Evolutionary conservation across 2,888 invertebrate genomes (phyloP).

Genomic region (Vandiemenella viatica): DNA sequence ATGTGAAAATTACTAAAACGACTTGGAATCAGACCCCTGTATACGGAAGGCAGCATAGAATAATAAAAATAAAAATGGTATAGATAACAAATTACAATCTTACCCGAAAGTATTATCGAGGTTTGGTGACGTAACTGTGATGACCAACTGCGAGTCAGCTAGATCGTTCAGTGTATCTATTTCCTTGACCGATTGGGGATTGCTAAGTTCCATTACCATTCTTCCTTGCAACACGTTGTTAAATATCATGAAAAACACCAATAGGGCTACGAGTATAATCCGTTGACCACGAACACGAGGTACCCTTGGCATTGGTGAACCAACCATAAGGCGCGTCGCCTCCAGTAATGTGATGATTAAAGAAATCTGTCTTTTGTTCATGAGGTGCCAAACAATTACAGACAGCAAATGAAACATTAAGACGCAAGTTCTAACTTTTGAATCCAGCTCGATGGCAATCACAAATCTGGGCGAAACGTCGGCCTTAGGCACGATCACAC

Average conservation of each 20-base stretch:
- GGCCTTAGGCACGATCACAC: slow-evolving; percentile 31
- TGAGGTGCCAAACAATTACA: neutral
- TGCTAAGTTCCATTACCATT: slow-evolving; percentile 29
- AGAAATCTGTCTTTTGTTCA: neutral
- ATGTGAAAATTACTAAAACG: too few relatives aligned
- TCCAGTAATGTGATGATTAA: slow-evolving; percentile 17
- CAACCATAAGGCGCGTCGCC: slow-evolving; percentile 27
- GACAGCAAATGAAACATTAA: neutral
- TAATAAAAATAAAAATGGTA: too few relatives aligned
- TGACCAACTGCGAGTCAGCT: slow-evolving; percentile 27
- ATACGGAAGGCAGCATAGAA: too few relatives aligned
- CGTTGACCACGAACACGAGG: slow-evolving; percentile 27
- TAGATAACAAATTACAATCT: too few relatives aligned
- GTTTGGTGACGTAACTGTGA: slow-evolving; percentile 25
- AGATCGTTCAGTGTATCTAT: slow-evolving; percentile 30
- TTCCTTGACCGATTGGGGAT: slow-evolving; percentile 30
- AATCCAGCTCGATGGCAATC: slow-evolving; percentile 16
- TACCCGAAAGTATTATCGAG: slow-evolving; percentile 21
- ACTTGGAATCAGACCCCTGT: too few relatives aligned
- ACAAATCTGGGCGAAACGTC: slow-evolving; percentile 28
- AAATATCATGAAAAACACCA: neutral
- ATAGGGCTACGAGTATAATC: slow-evolving; percentile 5
- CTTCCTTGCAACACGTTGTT: slow-evolving; percentile 27
- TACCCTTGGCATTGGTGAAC: slow-evolving; percentile 24
- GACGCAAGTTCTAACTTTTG: neutral